A percentile compares a stretch with the other conserved stretches of the same genome.
phyloP scores from a whole-genome alignment of 2,113 vertebrate genomes.

The Megalops atlanticus region DNA sequence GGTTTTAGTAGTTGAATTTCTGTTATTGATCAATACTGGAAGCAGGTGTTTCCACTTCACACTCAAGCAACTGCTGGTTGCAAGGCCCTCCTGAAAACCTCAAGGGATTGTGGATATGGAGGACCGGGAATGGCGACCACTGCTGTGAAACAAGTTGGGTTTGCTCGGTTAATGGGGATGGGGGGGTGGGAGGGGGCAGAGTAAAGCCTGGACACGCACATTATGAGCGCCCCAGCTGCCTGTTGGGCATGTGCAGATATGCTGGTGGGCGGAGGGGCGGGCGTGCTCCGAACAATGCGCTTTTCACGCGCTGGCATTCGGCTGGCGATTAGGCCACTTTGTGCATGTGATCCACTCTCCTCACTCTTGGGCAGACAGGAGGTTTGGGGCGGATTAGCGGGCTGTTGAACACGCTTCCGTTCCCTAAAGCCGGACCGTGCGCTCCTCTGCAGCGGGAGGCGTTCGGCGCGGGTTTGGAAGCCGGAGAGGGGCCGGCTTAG shows the following conservation, averaged over 20 bases:
- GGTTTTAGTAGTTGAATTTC: not conserved
- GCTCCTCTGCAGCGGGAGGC: not conserved
- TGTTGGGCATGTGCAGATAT: not conserved
- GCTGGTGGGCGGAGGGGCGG: not conserved
- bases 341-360: not conserved
- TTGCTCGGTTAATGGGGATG: not conserved
- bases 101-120: not conserved
- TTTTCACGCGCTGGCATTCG: not conserved
- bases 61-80: not conserved
- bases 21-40: not conserved
- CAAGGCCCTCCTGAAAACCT: not conserved
- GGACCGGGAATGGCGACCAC: not conserved
- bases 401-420: not conserved
- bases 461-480: no score
- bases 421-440: not conserved
- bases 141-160: not conserved
- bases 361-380: not conserved
- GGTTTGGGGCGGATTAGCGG: not conserved
- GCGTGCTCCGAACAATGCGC: not conserved
- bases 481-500: not conserved
- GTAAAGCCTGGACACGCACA: not conserved
- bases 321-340: not conserved
- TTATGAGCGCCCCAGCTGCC: not conserved
- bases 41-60: no score
- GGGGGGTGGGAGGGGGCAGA: not conserved